Conservation (phyloP, 2,797 vertebrate species). For the Manis pentadactyla region DNA sequence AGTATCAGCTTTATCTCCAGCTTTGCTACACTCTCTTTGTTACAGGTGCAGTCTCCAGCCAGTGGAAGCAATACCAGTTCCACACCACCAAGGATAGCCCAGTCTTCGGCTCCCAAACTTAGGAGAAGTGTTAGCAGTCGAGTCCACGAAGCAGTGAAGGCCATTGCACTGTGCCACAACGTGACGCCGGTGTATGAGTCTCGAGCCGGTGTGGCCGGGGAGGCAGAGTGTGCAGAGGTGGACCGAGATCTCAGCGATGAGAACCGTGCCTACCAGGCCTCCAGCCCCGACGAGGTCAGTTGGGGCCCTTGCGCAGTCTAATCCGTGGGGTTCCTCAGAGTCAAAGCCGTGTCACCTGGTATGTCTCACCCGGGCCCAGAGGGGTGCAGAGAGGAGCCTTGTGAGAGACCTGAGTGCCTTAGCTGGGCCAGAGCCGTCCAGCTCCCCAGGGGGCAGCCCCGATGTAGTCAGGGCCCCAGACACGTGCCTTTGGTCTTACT, state of each 20-base stretch:
- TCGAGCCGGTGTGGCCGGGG: constrained; percentile 83
- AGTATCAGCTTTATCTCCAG: not conserved
- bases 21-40: accelerated
- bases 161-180: constrained; percentile 97
- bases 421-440: accelerated
- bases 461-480: not conserved
- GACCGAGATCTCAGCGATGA: constrained; percentile 97
- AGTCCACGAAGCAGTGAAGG: constrained; percentile 96
- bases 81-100: constrained; percentile 89
- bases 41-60: constrained; percentile 83
- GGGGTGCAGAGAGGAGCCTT: no score
- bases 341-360: not conserved
- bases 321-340: not conserved
- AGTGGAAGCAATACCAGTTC: constrained; percentile 82
- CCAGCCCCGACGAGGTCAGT: constrained; percentile 97
- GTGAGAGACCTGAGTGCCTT: no score
- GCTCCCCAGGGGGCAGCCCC: no score
- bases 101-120: constrained; percentile 91
- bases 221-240: constrained; percentile 93
- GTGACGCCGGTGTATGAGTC: constrained; percentile 97
- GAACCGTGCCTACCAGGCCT: constrained; percentile 97
- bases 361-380: no score
- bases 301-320: not conserved
- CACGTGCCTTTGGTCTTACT: not conserved
- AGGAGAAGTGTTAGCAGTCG: constrained; percentile 95